Evolutionary conservation across 2,113 vertebrate species (phyloP).

Genomic region (Platycercus adscitus): DNA sequence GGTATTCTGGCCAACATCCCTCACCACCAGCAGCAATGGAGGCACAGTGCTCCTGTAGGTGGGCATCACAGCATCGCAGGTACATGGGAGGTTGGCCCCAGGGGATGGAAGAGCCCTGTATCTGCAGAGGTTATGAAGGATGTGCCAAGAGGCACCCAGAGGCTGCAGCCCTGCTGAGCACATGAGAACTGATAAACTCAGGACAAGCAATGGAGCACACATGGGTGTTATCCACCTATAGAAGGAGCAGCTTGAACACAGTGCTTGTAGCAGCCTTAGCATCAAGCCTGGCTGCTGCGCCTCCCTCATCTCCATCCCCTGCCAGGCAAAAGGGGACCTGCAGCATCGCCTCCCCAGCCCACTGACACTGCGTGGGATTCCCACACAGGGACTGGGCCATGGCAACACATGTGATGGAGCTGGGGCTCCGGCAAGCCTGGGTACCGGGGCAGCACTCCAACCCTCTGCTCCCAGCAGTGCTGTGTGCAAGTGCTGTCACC

Average conservation of each 20-base stretch:
- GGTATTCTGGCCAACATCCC: background rate
- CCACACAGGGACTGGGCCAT: background rate
- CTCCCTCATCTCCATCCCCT: background rate
- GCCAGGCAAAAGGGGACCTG: background rate
- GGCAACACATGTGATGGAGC: rapidly evolving
- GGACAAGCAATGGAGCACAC: background rate
- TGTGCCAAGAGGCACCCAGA: background rate
- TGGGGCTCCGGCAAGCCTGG: background rate
- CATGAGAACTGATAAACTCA: background rate
- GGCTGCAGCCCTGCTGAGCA: background rate
- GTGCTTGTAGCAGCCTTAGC: background rate
- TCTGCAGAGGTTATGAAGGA: background rate
- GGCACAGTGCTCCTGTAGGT: background rate
- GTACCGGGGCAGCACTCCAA: rapidly evolving
- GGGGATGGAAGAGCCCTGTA: rapidly evolving
- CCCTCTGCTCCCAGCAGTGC: background rate
- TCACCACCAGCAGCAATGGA: background rate
- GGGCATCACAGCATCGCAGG: rapidly evolving
- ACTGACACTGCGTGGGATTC: rapidly evolving
- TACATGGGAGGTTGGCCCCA: rapidly evolving
- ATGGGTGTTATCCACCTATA: background rate
- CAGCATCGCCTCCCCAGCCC: background rate
- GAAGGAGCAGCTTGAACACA: background rate
- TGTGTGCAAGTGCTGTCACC: background rate
- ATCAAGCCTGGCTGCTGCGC: background rate